Conservation (phyloP, 1,140 invertebrate species). For the Meloidogyne hapla region DNA sequence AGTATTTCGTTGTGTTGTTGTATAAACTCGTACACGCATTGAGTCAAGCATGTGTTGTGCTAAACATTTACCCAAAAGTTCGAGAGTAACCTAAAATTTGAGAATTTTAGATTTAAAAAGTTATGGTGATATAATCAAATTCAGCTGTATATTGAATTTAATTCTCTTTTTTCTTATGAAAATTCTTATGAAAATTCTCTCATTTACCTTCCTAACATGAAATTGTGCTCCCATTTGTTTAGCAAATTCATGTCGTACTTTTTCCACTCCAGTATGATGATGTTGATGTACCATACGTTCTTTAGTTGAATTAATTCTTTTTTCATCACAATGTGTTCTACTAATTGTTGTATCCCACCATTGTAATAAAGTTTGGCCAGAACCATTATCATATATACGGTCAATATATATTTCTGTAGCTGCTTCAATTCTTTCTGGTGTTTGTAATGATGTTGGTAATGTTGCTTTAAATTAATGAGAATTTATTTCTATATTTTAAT, state of each 20-base stretch:
- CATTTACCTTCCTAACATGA: slow-evolving; percentile 32
- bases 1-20: slow-evolving; percentile 25
- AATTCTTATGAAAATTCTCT: background rate
- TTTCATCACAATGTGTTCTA: slow-evolving; percentile 25
- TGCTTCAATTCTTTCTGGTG: background rate
- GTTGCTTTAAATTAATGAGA: background rate
- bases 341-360: slow-evolving; percentile 29
- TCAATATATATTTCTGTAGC: slow-evolving; percentile 16
- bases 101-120: background rate
- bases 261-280: slow-evolving; percentile 5
- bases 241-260: slow-evolving; percentile 28
- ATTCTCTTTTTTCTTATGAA: no score
- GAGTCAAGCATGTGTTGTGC: slow-evolving; percentile 9
- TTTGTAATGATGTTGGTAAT: background rate
- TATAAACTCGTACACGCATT: slow-evolving; percentile 27
- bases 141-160: no score
- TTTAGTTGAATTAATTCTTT: slow-evolving; percentile 28
- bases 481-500: background rate
- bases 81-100: slow-evolving; percentile 24
- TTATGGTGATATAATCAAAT: no score
- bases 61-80: slow-evolving; percentile 28
- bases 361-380: slow-evolving; percentile 22
- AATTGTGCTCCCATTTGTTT: slow-evolving; percentile 33
- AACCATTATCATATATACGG: slow-evolving; percentile 18
- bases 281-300: slow-evolving; percentile 26